Evolutionary conservation across 2,797 vertebrate genomes (phyloP), one percentile per base, ranked within the genome.

Genomic region (Clangula hyemalis): DNA sequence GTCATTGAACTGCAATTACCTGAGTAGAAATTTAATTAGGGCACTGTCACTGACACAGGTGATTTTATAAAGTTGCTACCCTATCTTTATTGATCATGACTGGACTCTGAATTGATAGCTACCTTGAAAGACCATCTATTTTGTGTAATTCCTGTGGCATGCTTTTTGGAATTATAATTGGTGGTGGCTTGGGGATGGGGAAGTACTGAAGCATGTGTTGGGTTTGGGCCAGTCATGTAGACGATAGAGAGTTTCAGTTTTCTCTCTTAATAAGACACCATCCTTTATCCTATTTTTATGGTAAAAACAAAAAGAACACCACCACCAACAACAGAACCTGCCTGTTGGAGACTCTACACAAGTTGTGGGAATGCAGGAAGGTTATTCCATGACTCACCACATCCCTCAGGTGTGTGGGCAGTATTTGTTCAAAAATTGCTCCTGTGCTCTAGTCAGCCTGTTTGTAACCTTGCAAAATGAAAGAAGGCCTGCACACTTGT

Each of bases 401-500:
- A 41, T 81, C 69, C 56, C 84, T 56, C 45, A 36, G 57, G 27
- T 61, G 77, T 6, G 11, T 22, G 30, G 76, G 60, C 70, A 58
- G 12, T 91, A 61, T 51, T 66, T 87, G n/a, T 82, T 66, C 45
- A 75, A 74, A 86, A 90, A 75, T 85, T 85, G 85, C 38, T 43
- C 4, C 68, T 61, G 53, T 87, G 91, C 47, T 85, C 78, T 70
- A 84, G 73, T 94, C 77, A 72, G 57, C 84, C 56, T 65, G 81
- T 81, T 58, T 90, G 61, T 32, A 30, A 89, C 90, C 64, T 92
- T 85, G 88, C 47, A 65, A 34, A 95, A 93, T 74, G 95, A 89
- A 91, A 64, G 91, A 73, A 88, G 77, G 68, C 18, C 3, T 62
- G 21, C 9, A 10, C 61, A 64, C 72, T 32, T 85, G 58, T 96